Percentiles rank a stretch among this genome's conserved stretches.
Conservation (phyloP, 2,113 vertebrate genomes). For the Trogon melanurus region DNA sequence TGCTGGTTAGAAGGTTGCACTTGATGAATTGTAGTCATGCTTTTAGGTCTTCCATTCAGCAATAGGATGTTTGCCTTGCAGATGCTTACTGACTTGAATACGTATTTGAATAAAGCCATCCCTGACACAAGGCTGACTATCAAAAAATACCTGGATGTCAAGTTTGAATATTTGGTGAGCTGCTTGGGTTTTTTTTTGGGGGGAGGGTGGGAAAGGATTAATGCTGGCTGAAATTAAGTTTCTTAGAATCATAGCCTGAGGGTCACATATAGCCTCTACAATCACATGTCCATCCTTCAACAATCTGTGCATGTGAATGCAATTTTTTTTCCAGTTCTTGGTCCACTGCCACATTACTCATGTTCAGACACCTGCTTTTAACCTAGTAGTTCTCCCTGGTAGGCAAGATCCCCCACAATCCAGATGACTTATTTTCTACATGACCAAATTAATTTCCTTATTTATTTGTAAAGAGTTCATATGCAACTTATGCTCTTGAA, state of each 20-base stretch:
- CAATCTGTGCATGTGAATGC: neutral
- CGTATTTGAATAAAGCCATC: conserved; percentile 95
- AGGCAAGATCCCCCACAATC: neutral
- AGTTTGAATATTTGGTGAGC: conserved; percentile 97
- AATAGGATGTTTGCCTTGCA: conserved; percentile 52
- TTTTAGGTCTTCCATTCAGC: neutral
- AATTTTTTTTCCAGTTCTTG: neutral
- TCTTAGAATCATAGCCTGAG: neutral
- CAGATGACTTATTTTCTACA: neutral
- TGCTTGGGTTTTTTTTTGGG: neutral
- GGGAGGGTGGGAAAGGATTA: too few relatives aligned
- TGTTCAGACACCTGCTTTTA: neutral
- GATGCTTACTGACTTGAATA: conserved; percentile 99
- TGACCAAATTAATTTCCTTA: neutral
- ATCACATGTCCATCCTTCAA: neutral
- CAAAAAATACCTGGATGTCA: conserved; percentile 97
- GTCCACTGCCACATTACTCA: neutral
- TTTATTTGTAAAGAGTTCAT: neutral
- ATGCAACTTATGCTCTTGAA: neutral
- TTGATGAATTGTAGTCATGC: neutral
- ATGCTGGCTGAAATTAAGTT: neutral
- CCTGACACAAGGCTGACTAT: conserved; percentile 98
- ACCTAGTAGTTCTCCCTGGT: neutral
- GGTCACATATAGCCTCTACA: neutral
- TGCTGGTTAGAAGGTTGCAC: neutral